Base-by-base conservation (phyloP, 1,140 invertebrate genomes). In the Temnothorax longispinosus region DNA sequence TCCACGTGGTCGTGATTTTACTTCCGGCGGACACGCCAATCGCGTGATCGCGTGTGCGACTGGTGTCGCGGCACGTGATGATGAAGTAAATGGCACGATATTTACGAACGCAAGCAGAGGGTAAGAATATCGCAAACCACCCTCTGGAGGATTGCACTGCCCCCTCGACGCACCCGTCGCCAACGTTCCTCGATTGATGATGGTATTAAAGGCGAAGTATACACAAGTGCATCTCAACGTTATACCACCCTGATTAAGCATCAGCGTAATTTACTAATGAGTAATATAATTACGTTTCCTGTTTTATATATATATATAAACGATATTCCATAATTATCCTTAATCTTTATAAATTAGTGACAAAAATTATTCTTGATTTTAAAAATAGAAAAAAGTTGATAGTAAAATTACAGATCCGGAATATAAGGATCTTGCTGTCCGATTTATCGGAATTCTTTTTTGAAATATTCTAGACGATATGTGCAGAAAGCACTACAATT, bases 401-500 rank as follows among this genome's bases (percentile, higher is more conserved):
- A 10, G 0, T 38, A 27, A 32, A 77, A 47, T 0, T 3, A 60
- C 13, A 58, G 52, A 27, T 27, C 27, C 27, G 27, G 27, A 27
- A 1, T 27, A 27, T 27, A 27, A 27, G 27, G 27, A 27, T 27
- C 38, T 47, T 3, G 47, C 47, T 47, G 47, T 11, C 47, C 11
- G n/a, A 47, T 56, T 54, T 47, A 32, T 80, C 27, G 6, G 1
- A 10, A 18, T 58, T 47, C 8, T 38, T 41, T 47, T 35, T 32
- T 60, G 11, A 6, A 38, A 21, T 41, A 80, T 52, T 67, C 75
- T 44, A n/a, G 27, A 35, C 15, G 35, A 38, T 18, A 15, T 52
- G 13, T 52, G 11, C 10, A 54, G 44, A 52, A 72, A 82, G 90
- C 91, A 94, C 94, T 95, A 94, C 94, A 95, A 94, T 94, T 95